Evolutionary conservation across 2,888 invertebrate genomes (phyloP).

Genomic region (Eristalis pertinax): DNA sequence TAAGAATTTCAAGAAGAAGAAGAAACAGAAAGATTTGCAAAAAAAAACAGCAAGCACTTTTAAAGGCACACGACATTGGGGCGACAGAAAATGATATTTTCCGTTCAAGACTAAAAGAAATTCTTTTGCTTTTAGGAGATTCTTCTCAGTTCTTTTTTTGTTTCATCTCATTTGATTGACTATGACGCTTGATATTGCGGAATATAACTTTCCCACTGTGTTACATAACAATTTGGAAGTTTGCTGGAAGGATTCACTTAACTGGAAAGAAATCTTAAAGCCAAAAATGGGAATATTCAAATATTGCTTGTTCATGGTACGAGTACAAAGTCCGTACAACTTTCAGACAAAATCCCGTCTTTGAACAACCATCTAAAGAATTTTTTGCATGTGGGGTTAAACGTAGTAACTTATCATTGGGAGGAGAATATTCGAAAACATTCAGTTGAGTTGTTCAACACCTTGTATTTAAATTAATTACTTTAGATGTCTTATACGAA

Average conservation of each 20-base stretch:
- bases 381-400: no score
- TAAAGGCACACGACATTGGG: constrained; percentile 16
- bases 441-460: no score
- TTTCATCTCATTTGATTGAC: not conserved
- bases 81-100: constrained; percentile 28
- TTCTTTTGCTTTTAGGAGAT: not conserved
- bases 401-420: no score
- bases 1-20: constrained; percentile 2
- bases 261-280: constrained; percentile 4
- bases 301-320: not conserved
- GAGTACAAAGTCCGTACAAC: not conserved
- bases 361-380: no score
- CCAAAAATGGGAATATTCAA: not conserved
- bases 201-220: constrained; percentile 45
- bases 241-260: constrained; percentile 46
- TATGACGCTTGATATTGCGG: constrained; percentile 17
- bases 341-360: not conserved
- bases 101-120: not conserved
- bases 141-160: constrained; percentile 17
- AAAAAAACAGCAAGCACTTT: constrained; percentile 31
- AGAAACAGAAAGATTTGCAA: constrained; percentile 36
- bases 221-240: constrained; percentile 46
- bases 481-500: no score
- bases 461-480: no score
- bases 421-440: no score